Conservation (phyloP, 2,797 vertebrate genomes). For the Periparus ater region DNA sequence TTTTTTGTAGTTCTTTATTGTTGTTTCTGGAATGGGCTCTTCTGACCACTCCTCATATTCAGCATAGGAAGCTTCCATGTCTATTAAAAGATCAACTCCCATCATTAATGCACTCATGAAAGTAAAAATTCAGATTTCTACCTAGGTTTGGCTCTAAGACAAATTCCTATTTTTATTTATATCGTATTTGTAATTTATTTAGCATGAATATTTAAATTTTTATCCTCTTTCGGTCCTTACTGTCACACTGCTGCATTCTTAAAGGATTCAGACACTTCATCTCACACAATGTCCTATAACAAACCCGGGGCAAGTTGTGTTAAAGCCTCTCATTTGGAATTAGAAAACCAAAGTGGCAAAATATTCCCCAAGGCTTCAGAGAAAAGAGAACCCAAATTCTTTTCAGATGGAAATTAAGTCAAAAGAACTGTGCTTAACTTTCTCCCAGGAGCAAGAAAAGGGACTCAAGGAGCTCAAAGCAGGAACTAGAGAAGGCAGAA, state of each 20-base stretch:
- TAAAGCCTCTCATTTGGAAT: not conserved
- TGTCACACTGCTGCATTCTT: not conserved
- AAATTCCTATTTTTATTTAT: not conserved
- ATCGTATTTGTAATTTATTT: no score
- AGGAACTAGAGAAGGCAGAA: not conserved
- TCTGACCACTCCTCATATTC: constrained; percentile 97
- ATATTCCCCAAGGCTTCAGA: not conserved
- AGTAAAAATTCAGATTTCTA: not conserved
- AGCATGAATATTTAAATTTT: not conserved
- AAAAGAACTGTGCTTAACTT: not conserved
- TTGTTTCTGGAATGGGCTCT: constrained; percentile 80
- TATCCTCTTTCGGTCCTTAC: not conserved
- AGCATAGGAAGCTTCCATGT: constrained; percentile 90
- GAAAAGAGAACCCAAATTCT: constrained; percentile 2
- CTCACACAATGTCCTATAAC: fast-evolving
- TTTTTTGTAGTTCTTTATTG: constrained; percentile 84
- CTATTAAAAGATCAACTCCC: constrained; percentile 60
- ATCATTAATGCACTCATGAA: not conserved
- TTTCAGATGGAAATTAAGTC: not conserved
- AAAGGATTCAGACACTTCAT: not conserved
- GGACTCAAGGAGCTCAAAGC: not conserved
- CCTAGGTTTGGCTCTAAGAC: not conserved
- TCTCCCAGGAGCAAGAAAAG: not conserved
- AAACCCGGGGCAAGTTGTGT: not conserved
- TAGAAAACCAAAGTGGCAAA: not conserved